Base-by-base conservation (phyloP, 1,140 invertebrate genomes). In the Aphelinus atriplicis region DNA sequence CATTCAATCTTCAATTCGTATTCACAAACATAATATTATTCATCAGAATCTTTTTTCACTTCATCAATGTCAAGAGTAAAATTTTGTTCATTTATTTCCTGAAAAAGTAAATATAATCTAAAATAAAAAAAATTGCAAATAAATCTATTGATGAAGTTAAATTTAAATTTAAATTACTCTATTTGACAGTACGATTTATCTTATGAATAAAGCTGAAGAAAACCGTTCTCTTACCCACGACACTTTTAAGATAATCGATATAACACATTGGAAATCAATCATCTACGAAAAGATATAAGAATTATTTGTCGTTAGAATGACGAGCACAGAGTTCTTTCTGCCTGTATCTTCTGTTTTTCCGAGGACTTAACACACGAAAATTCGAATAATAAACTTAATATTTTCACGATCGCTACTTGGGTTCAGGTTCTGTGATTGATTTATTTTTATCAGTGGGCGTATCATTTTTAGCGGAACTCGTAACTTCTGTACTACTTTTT, bases 391-490 rank as follows among this genome's bases (percentile, higher is more conserved):
- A 75, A 64, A 58, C 62, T 47, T 47, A 64, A 45, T 56, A 69
- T 65, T 68, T 65, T 76, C 50, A 60, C 66, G 53, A 71, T 47
- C 47, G 68, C 71, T 76, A 71, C 62, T 76, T 75, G 26, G 61
- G 10, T 71, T 71, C 74, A 45, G 55, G 5, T 48, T 76, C 74
- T 42, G 47, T 61, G 9, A 58, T 56, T 66, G 55, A 45, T 5
- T 2, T 26, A 10, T 63, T 58, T 26, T 26, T 26, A 45, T 74
- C 66, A 42, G 66, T 1, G n/a, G 58, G 1, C 2, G 45, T n/a
- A 42, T 64, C 67, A 63, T 5, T 64, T 42, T 75, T 75, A 58
- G 10, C 3, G 9, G 47, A 0, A 74, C 45, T 67, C 42, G 57
- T 46, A 10, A 6, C 7, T 0, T 47, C 46, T 50, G 26, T 46